Base-by-base conservation (phyloP, 2,113 vertebrate species). In the Orientallactaga bullata region DNA sequence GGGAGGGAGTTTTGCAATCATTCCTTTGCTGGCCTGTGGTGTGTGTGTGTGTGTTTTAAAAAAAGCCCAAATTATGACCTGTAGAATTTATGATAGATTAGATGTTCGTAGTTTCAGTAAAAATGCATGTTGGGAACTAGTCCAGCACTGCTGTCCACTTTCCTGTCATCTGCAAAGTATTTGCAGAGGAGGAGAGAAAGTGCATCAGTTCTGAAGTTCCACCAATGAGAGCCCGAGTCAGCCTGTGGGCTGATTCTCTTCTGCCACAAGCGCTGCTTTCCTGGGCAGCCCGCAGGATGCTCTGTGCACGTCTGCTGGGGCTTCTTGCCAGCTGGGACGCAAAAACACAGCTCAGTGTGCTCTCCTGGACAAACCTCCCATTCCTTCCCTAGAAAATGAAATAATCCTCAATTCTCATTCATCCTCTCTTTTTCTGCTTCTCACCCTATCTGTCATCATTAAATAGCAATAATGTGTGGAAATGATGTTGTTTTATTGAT, bases 291-390 rank as follows among this genome's bases (percentile, higher is more conserved):
- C 1, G 74, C 51, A 66, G 60, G 24, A 42, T 73, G 72, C 58
- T 89, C n/a, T 18, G 0, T 47, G 69, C 61, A 73, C 74, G 58
- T 90, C 76, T 85, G 77, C 68, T 30, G 28, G 80, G 35, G n/a
- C 39, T 77, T 39, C 20, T 92, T 92, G 92, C 85, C 90, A 88
- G 47, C 42, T 96, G 85, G 73, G 93, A 61, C 11, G 15, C 0
- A 47, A 68, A 90, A 80, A 87, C 35, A 32, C 7, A 37, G 51
- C 28, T 82, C 73, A 66, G 47, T 61, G 83, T 93, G 65, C 37
- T 90, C 39, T 47, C 69, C 72, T 76, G 37, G 28, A 76, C 71
- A 88, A 13, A 15, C 9, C 63, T 37, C 37, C 60, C n/a, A 23
- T 73, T 66, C 15, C 60, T 80, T 93, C 72, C 39, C 26, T 60